phyloP scores from a whole-genome alignment of 2,113 vertebrate species.

The Octodon degus region DNA sequence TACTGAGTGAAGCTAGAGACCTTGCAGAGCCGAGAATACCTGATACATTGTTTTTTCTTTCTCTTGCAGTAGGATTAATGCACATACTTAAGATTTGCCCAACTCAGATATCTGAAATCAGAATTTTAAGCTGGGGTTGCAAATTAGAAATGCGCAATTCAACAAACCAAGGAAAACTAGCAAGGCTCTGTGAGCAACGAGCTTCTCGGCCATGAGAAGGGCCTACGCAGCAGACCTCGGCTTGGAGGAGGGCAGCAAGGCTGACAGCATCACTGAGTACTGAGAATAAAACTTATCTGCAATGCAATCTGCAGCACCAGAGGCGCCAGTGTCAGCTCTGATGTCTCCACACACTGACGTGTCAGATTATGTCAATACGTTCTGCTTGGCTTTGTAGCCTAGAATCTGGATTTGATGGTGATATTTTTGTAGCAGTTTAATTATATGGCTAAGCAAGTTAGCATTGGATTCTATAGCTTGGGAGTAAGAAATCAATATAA shows the following conservation, averaged over 20 bases:
- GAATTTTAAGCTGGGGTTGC: background rate
- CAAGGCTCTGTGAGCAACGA: too few relatives aligned
- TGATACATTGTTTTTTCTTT: background rate
- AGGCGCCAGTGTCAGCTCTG: too few relatives aligned
- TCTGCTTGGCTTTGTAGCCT: background rate
- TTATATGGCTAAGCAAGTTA: background rate
- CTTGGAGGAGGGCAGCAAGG: background rate
- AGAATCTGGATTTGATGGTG: background rate
- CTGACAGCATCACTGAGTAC: fast-evolving
- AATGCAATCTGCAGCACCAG: too few relatives aligned
- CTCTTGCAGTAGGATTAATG: background rate
- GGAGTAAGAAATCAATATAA: background rate
- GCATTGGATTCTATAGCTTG: background rate
- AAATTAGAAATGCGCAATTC: background rate
- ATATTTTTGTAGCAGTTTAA: background rate
- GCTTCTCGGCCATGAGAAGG: background rate
- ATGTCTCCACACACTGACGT: background rate
- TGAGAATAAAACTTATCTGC: background rate
- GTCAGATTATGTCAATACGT: background rate
- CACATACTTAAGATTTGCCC: background rate
- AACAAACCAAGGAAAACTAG: background rate
- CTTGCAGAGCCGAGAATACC: background rate
- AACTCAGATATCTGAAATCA: background rate
- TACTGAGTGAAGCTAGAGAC: background rate
- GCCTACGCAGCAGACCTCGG: background rate